Evolutionary conservation across 2,888 invertebrate species (phyloP), one percentile per base, ranked within the genome.

Genomic region (Caenorhabditis sulstoni): DNA sequence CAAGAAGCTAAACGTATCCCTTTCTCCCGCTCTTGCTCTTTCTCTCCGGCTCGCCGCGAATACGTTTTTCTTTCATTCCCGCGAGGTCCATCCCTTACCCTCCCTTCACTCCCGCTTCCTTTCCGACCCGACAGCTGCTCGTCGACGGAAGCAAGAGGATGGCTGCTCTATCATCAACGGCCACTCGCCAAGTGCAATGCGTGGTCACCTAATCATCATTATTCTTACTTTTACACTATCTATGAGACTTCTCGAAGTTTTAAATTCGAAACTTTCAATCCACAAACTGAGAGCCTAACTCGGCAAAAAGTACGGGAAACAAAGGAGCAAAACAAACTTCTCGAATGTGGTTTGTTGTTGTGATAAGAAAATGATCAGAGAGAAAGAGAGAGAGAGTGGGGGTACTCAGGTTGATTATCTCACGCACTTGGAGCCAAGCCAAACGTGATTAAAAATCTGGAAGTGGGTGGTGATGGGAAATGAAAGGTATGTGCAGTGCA

Each of bases 161-260:
- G 59, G 50, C 47, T 68, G 67, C 67, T 68, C 44, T 55, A 66
- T 74, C 74, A 66, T 74, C 59, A 58, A 22, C 23, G 74, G 53
- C 45, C 47, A 74, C 66, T 75, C 52, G 16, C 18, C 44, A 67
- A 78, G 71, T 78, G 78, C 78, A 73, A 78, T 45, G 61, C 62
- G 73, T 79, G 79, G 79, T 79, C 79, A 79, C 61, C 62, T 73
- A 61, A 67, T 78, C 62, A 68, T 66, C 61, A 70, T 70, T 52
- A 59, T 41, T 65, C 52, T 61, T 55, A 70, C 47, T 77, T 70
- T 65, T 47, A 66, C 68, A 52, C 37, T 44, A 23, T 23, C 11
- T 8, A 18, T 3, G 11, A 3, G 11, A 11, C 2, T 14, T 37
- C 11, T 11, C 14, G 11, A 44, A 16, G 44, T 18, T 44, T 44